These are phyloP conservation scores for Nycticorax nycticorax DNA, from an alignment of 2,113 vertebrate genomes.

Conservation along the genomic window DNA sequence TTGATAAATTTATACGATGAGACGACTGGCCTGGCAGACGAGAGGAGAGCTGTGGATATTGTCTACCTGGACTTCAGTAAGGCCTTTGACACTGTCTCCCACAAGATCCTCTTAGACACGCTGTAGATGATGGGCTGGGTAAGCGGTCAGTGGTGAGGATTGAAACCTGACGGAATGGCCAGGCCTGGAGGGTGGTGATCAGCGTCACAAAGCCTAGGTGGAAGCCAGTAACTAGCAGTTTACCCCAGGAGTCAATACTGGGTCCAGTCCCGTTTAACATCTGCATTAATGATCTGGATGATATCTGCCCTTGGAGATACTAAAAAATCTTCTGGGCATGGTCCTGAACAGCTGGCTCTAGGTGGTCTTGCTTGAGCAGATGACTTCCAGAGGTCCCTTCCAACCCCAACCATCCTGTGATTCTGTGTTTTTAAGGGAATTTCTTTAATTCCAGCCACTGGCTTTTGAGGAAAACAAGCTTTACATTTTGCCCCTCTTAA, in stretches of 20 bases:
- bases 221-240: background rate
- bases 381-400: background rate
- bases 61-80: background rate
- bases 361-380: background rate
- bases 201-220: background rate
- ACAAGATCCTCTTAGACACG: background rate
- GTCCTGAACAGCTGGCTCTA: background rate
- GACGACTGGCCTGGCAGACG: background rate
- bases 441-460: background rate
- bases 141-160: background rate
- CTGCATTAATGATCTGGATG: background rate
- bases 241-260: background rate
- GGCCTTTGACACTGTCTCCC: background rate
- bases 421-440: background rate
- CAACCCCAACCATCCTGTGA: background rate
- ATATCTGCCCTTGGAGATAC: background rate
- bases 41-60: background rate
- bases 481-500: background rate
- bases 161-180: background rate
- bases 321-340: background rate
- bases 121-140: background rate
- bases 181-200: background rate
- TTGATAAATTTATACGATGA: background rate
- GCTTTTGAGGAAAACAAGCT: background rate
- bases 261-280: background rate